Conservation (phyloP, 2,797 vertebrate species). For the Crocodylus rhombifer region DNA sequence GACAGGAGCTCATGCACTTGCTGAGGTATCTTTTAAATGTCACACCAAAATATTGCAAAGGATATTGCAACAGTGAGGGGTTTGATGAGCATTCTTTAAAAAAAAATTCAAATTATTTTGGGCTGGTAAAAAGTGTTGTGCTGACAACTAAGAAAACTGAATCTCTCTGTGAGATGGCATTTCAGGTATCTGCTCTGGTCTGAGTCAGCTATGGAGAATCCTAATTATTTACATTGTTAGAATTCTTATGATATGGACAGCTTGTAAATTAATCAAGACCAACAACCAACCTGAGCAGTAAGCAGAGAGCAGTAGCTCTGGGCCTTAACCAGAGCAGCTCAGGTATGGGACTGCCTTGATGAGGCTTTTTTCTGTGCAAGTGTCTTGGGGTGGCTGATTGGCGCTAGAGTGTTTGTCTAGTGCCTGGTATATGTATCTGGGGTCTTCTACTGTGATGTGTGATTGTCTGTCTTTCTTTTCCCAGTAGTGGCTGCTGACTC, state of each 20-base stretch:
- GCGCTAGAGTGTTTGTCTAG: too few relatives aligned
- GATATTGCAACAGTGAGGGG: accelerated
- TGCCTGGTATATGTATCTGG: too few relatives aligned
- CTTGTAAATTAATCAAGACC: background rate
- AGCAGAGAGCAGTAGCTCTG: too few relatives aligned
- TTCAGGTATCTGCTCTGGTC: background rate
- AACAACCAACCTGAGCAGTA: too few relatives aligned
- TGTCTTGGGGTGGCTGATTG: too few relatives aligned
- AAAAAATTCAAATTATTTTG: background rate
- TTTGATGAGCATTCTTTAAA: background rate
- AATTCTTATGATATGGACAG: accelerated
- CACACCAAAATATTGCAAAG: background rate
- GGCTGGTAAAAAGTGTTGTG: background rate
- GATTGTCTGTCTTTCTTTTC: too few relatives aligned
- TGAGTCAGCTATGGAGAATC: background rate
- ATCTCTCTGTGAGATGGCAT: accelerated
- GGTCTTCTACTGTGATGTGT: too few relatives aligned
- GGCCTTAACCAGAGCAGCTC: too few relatives aligned
- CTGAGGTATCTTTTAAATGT: background rate
- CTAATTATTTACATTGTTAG: background rate
- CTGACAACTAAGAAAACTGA: background rate
- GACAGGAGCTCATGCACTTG: background rate
- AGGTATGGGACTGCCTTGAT: too few relatives aligned
- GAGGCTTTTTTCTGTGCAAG: too few relatives aligned
- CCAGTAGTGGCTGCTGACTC: too few relatives aligned